Evolutionary conservation across 2,797 vertebrate species (phyloP).

Genomic region (Forpus xanthops): DNA sequence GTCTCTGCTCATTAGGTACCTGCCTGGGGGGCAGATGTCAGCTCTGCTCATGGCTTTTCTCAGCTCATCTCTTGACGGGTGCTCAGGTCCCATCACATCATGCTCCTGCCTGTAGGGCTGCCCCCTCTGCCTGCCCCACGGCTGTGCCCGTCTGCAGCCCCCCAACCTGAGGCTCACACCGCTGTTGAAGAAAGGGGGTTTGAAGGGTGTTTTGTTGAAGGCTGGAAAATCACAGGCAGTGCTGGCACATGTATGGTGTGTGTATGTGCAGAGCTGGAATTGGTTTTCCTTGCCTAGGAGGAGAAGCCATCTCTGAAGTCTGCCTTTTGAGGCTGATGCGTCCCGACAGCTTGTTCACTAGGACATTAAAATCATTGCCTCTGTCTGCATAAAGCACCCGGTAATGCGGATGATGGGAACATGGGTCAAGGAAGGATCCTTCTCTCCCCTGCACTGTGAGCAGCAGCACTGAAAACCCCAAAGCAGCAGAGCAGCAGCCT

Average conservation of each 20-base stretch:
- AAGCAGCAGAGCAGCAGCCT: background rate
- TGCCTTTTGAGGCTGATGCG: conserved; percentile 67
- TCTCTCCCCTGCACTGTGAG: background rate
- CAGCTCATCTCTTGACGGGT: background rate
- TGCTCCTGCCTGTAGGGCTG: background rate
- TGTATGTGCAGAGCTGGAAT: background rate
- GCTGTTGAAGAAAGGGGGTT: background rate
- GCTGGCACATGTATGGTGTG: accelerated
- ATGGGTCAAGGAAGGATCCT: conserved; percentile 12
- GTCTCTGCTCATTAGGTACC: conserved; percentile 35
- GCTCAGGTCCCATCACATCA: conserved; percentile 8
- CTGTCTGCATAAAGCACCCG: conserved; percentile 16
- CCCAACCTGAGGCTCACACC: accelerated
- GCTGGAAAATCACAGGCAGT: background rate
- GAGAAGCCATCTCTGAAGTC: background rate
- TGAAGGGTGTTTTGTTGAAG: background rate
- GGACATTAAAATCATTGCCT: conserved; percentile 59
- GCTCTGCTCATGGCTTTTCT: conserved; percentile 39
- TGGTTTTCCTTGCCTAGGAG: background rate
- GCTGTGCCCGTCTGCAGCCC: accelerated
- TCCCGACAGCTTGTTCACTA: conserved; percentile 65
- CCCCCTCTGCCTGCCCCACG: background rate
- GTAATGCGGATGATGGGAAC: background rate
- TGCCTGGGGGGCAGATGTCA: conserved; percentile 42
- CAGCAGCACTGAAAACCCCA: accelerated